Conservation (phyloP, 1,140 invertebrate species). For the Zaprionus africanus region DNA sequence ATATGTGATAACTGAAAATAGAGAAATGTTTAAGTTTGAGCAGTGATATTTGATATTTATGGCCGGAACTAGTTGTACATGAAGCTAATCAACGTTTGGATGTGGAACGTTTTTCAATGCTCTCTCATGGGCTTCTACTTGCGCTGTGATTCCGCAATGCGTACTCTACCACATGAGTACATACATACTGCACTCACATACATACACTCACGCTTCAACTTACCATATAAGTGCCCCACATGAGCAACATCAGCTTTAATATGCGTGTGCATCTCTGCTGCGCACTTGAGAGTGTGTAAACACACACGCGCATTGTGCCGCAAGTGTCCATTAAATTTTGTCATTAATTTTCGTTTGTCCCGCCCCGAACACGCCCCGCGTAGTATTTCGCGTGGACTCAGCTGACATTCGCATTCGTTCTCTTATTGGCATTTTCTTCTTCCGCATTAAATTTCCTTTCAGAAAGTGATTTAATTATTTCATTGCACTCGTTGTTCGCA, state of each 20-base stretch:
- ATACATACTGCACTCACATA: conserved; percentile 1
- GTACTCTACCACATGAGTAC: not conserved
- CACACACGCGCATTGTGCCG: conserved; percentile 46
- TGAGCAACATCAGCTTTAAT: conserved; percentile 36
- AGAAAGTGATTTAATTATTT: conserved; percentile 29
- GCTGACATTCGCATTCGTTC: conserved; percentile 31
- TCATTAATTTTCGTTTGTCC: conserved; percentile 76
- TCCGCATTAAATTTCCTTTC: conserved; percentile 38
- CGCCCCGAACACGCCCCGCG: conserved; percentile 11
- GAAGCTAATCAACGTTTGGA: not conserved
- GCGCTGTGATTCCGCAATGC: conserved; percentile 18
- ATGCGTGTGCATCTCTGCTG: conserved; percentile 44
- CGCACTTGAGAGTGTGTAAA: conserved; percentile 70
- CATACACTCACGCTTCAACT: not conserved
- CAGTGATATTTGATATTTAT: not conserved
- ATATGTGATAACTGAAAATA: not conserved
- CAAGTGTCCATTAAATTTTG: conserved; percentile 77
- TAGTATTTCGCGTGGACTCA: conserved; percentile 10
- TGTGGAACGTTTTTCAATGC: not conserved
- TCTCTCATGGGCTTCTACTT: not conserved
- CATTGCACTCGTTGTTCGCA: not conserved
- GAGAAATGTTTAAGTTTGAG: not conserved
- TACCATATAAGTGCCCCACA: not conserved
- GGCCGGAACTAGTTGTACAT: not conserved
- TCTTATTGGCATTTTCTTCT: conserved; percentile 51